Percentiles rank a stretch among this genome's conserved stretches.
Evolutionary conservation across 1,140 invertebrate species (phyloP).

Genomic region (Drosophila seguyi): DNA sequence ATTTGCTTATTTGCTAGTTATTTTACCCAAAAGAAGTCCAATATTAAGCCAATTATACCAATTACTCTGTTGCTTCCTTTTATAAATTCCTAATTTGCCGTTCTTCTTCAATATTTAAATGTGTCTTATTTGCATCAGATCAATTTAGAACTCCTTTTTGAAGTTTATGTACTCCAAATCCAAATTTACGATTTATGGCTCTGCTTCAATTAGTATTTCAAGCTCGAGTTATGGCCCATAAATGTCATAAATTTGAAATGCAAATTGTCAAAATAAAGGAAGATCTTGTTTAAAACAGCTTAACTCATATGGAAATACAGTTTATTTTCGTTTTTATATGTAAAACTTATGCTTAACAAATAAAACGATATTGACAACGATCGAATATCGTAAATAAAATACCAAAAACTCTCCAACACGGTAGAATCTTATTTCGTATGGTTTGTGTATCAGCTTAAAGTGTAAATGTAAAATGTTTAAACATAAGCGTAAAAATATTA

Average conservation of each 20-base stretch:
- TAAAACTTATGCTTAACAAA: no score
- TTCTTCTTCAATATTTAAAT: constrained; percentile 9
- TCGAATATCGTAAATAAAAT: neutral
- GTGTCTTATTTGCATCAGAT: constrained; percentile 16
- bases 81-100: neutral
- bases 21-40: no score
- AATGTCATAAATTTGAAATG: constrained; percentile 22
- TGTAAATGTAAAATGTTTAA: neutral
- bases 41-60: neutral
- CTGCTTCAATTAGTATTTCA: constrained; percentile 30
- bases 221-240: constrained; percentile 48
- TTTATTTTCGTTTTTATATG: no score
- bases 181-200: constrained; percentile 53
- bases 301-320: neutral
- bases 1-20: no score
- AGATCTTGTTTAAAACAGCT: neutral
- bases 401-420: neutral
- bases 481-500: neutral
- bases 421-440: neutral
- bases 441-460: constrained; percentile 4
- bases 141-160: neutral
- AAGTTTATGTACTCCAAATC: constrained; percentile 42
- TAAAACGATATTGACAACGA: constrained; percentile 2
- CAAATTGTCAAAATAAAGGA: constrained; percentile 16
- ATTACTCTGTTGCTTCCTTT: neutral